Conservation (phyloP, 2,888 invertebrate genomes). For the Rhamphomyia laevipes region DNA sequence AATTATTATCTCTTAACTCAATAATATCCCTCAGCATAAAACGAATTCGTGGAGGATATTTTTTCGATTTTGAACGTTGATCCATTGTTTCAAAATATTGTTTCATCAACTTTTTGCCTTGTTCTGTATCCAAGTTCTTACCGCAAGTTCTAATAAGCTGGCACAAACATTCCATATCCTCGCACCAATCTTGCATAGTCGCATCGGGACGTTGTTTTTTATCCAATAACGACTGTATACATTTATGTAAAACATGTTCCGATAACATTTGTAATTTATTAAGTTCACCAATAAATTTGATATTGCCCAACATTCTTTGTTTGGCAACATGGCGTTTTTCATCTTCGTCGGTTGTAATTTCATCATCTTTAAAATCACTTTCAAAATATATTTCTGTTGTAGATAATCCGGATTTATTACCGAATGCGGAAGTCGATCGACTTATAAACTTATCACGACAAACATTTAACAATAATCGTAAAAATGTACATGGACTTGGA, state of each 20-base stretch:
- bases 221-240: slow-evolving; percentile 82
- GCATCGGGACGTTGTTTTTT: slow-evolving; percentile 54
- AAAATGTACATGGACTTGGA: slow-evolving; percentile 67
- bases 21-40: slow-evolving; percentile 96
- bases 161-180: slow-evolving; percentile 97
- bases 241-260: slow-evolving; percentile 82
- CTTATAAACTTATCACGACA: slow-evolving; percentile 95
- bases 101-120: slow-evolving; percentile 84
- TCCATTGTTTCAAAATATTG: slow-evolving; percentile 95
- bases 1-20: slow-evolving; percentile 81
- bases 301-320: slow-evolving; percentile 97
- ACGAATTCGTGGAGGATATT: slow-evolving; percentile 84
- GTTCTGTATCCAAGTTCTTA: slow-evolving; percentile 89
- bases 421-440: slow-evolving; percentile 45
- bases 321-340: slow-evolving; percentile 87
- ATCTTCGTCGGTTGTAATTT: slow-evolving; percentile 61
- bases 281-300: slow-evolving; percentile 95
- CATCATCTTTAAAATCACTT: slow-evolving; percentile 11
- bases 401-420: neutral
- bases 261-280: slow-evolving; percentile 94
- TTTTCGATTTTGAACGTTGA: slow-evolving; percentile 64
- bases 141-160: slow-evolving; percentile 98
- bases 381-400: too few species aligned
- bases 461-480: slow-evolving; percentile 82
- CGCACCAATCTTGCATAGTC: slow-evolving; percentile 63